Evolutionary conservation across 1,140 invertebrate species (phyloP).

Genomic region (Eumeta japonica): DNA sequence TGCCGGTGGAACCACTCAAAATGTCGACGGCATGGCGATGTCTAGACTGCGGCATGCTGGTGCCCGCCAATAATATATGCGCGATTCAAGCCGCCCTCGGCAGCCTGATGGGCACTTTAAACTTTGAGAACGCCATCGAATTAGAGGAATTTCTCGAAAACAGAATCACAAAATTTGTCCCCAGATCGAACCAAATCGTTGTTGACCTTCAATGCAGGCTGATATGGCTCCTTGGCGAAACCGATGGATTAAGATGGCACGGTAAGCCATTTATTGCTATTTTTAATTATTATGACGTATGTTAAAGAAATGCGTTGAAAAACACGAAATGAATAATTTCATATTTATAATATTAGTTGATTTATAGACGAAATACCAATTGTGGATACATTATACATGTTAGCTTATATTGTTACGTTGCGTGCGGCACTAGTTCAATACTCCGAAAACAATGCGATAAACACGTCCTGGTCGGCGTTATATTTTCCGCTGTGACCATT

Average conservation of each 20-base stretch:
- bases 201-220: constrained; percentile 54
- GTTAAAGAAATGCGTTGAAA: too few relatives aligned
- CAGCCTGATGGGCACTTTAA: constrained; percentile 41
- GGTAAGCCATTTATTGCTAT: constrained; percentile 23
- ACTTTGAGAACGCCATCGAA: constrained; percentile 40
- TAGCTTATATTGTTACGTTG: too few relatives aligned
- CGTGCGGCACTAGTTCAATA: too few relatives aligned
- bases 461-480: too few relatives aligned
- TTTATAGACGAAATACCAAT: too few relatives aligned
- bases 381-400: too few relatives aligned
- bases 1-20: constrained; percentile 48
- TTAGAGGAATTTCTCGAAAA: constrained; percentile 51
- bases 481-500: too few relatives aligned
- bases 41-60: constrained; percentile 42
- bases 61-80: constrained; percentile 41
- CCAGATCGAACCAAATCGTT: constrained; percentile 55
- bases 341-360: too few relatives aligned
- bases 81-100: constrained; percentile 47
- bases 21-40: constrained; percentile 51
- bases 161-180: constrained; percentile 46
- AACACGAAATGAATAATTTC: too few relatives aligned
- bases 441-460: too few relatives aligned
- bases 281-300: background rate
- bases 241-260: constrained; percentile 38
- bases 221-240: constrained; percentile 39